Conservation (phyloP, 2,113 vertebrate species). For the Caloenas nicobarica region DNA sequence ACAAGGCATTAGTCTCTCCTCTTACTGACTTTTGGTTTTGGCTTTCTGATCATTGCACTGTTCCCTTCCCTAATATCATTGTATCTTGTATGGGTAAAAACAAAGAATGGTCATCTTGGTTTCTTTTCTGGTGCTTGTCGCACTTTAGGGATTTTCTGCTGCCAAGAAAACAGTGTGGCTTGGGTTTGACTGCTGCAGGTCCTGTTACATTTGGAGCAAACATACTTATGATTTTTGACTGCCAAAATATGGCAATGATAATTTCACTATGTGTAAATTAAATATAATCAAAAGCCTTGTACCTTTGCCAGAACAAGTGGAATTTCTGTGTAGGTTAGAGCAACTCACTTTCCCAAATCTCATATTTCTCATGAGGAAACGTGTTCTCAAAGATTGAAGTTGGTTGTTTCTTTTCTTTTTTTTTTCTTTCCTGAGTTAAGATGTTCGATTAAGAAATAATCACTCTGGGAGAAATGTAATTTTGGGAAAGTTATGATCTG, state of each 20-base stretch:
- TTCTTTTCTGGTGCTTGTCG: neutral
- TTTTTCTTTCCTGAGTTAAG: neutral
- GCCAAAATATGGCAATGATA: neutral
- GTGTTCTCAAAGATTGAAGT: neutral
- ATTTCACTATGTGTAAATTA: neutral
- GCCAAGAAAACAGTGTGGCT: neutral
- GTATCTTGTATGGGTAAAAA: neutral
- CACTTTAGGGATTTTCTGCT: neutral
- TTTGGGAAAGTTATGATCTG: neutral
- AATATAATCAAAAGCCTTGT: neutral
- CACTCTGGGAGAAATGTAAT: neutral
- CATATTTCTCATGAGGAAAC: neutral
- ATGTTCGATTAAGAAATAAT: neutral
- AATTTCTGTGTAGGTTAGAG: neutral
- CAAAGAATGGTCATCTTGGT: neutral
- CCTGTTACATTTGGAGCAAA: neutral
- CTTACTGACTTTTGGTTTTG: neutral
- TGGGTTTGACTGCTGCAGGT: neutral
- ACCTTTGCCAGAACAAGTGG: neutral
- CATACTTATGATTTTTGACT: neutral
- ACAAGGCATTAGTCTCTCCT: neutral
- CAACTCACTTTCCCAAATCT: neutral
- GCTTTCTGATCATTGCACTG: neutral
- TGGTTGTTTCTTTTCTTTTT: neutral
- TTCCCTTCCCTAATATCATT: neutral